Evolutionary conservation across 2,888 invertebrate species (phyloP).

Genomic region (Dichetophora obliterata): DNA sequence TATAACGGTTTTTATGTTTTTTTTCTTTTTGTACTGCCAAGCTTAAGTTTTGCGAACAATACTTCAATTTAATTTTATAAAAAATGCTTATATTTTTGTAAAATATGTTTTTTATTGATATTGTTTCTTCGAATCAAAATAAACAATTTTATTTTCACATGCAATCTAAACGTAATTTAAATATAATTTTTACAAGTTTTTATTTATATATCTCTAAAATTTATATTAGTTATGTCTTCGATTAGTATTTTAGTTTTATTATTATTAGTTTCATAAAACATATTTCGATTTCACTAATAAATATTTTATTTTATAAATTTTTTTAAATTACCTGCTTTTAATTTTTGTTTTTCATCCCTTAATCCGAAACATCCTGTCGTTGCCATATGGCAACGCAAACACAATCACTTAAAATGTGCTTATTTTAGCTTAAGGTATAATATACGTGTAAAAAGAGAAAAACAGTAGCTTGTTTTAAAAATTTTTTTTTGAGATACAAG

Average conservation of each 20-base stretch:
- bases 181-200: not conserved
- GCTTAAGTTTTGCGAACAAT: constrained; percentile 10
- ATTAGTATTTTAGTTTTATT: constrained; percentile 1
- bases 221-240: not conserved
- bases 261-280: not conserved
- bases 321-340: not conserved
- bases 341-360: not conserved
- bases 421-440: no score
- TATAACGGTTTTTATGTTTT: constrained; percentile 10
- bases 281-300: not conserved
- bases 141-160: not conserved
- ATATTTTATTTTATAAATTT: not conserved
- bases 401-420: no score
- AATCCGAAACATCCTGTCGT: no score
- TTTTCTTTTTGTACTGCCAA: constrained; percentile 30
- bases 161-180: not conserved
- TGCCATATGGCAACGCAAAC: no score
- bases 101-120: not conserved
- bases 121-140: not conserved
- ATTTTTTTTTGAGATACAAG: no score
- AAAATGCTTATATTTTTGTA: not conserved
- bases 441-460: no score
- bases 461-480: no score
- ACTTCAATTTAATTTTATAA: not conserved
- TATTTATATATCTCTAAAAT: not conserved